Percentiles rank a stretch among this genome's conserved stretches.
Evolutionary conservation across 2,888 invertebrate species (phyloP).

Genomic region (Lepidocyrtoides sp.): DNA sequence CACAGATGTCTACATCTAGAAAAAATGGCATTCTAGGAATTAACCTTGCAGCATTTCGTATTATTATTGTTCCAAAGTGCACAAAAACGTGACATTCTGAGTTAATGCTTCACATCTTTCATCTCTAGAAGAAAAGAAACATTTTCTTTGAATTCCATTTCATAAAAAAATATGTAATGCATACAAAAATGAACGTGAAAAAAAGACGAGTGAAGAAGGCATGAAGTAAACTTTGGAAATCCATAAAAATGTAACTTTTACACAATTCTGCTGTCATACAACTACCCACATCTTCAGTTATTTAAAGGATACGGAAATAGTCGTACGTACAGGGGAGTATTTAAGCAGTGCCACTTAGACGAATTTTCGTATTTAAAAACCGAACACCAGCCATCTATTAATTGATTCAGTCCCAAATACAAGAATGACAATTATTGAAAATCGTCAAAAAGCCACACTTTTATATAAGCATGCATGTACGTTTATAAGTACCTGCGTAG

Average conservation of each 20-base stretch:
- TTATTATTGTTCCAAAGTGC: conserved; percentile 1
- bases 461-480: too few species aligned
- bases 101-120: conserved; percentile 46
- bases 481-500: too few species aligned
- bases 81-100: conserved; percentile 12
- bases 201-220: background rate
- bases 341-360: too few species aligned
- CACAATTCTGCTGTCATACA: background rate
- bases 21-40: background rate
- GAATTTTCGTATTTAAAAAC: too few species aligned
- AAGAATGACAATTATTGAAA: too few species aligned
- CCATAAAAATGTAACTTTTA: background rate
- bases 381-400: too few species aligned
- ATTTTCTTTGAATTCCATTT: background rate
- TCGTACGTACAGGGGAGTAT: background rate
- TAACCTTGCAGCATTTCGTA: conserved; percentile 26
- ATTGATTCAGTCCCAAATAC: too few species aligned
- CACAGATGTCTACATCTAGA: too few species aligned
- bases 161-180: background rate
- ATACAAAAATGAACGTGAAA: background rate
- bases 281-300: too few species aligned
- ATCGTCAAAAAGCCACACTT: too few species aligned
- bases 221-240: too few species aligned
- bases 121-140: background rate
- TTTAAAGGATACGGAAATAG: too few species aligned